phyloP scores from a whole-genome alignment of 2,113 vertebrate genomes.

The Epinephelus lanceolatus region DNA sequence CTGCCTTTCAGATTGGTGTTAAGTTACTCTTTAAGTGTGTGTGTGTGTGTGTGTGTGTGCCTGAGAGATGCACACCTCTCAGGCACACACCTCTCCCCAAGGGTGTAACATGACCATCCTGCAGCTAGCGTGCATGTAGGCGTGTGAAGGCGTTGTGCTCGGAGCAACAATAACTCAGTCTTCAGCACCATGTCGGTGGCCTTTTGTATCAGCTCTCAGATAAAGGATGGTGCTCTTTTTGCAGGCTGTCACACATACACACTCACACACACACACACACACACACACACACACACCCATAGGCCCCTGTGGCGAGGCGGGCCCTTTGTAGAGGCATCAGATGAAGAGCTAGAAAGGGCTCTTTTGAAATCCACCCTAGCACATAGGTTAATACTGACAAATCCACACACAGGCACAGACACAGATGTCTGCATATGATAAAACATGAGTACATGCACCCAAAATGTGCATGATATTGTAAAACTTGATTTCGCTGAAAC shows the following conservation, averaged over 20 bases:
- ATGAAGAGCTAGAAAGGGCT: slow-evolving; percentile 70
- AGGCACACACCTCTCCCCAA: slow-evolving; percentile 35
- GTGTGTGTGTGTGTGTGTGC: neutral
- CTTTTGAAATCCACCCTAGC: slow-evolving; percentile 76
- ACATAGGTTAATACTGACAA: slow-evolving; percentile 37
- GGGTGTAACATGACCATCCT: slow-evolving; percentile 64
- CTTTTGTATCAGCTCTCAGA: slow-evolving; percentile 74
- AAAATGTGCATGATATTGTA: neutral
- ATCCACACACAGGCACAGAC: slow-evolving; percentile 16
- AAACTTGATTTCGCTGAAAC: slow-evolving; percentile 12
- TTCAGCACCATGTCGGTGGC: slow-evolving; percentile 45
- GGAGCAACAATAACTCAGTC: slow-evolving; percentile 51
- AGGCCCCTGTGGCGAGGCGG: slow-evolving; percentile 53
- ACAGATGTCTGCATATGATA: slow-evolving; percentile 14
- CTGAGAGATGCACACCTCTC: too few species aligned
- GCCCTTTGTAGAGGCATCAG: slow-evolving; percentile 79
- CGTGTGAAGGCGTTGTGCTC: slow-evolving; percentile 39
- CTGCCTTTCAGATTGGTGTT: neutral
- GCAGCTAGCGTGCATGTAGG: slow-evolving; percentile 43
- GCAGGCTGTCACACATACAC: slow-evolving; percentile 3
- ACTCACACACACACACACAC: slow-evolving; percentile 26
- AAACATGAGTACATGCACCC: neutral
- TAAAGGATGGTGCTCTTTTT: slow-evolving; percentile 69
- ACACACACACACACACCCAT: slow-evolving; percentile 15
- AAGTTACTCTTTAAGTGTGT: neutral